Evolutionary conservation across 2,113 vertebrate genomes (phyloP), one percentile per base, ranked within the genome.

Genomic region (Ptyas mucosa): DNA sequence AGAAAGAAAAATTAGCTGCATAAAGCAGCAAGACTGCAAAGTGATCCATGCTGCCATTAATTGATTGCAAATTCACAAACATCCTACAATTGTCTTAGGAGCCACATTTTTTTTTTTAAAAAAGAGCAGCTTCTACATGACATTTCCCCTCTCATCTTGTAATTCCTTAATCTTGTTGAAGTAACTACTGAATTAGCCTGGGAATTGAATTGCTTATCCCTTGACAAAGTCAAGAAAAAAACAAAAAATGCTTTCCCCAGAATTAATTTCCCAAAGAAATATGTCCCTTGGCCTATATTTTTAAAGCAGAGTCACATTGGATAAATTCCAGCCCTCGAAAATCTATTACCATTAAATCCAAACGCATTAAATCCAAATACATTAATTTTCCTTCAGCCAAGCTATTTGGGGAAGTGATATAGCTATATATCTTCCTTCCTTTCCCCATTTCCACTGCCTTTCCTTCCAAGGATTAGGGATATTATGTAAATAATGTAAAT

Each of bases 221-320:
- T 96, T 96, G 95, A 90, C 43, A 57, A 57, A 90, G 57, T 90
- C 55, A 26, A 52, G 18, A 51, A 87, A 51, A 39, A 34, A 21
- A 55, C 81, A 95, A 97, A 96, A 97, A 96, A 93, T 91, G 51
- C 87, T 95, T 96, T 97, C 95, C 94, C 96, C 93, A 94, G 96
- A 96, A 94, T 95, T 96, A 94, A 94, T 97, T 97, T 97, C 91
- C 96, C 96, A 96, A 94, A 96, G 89, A 97, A 97, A 95, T 94
- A 87, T 93, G 92, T 95, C 94, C 94, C 93, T 96, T 93, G 93
- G 75, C n/a, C 21, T 92, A 52, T 94, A 95, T 96, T 96, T 96
- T 96, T 96, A 96, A 96, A 96, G 93, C 81, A 93, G 91, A 93
- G 53, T 51, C 95, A 51, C 92, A 75, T 94, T 97, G 97, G 96